These are phyloP conservation scores for Amphimallon solstitiale DNA, from an alignment of 2,888 invertebrate genomes.

Conservation along the genomic window DNA sequence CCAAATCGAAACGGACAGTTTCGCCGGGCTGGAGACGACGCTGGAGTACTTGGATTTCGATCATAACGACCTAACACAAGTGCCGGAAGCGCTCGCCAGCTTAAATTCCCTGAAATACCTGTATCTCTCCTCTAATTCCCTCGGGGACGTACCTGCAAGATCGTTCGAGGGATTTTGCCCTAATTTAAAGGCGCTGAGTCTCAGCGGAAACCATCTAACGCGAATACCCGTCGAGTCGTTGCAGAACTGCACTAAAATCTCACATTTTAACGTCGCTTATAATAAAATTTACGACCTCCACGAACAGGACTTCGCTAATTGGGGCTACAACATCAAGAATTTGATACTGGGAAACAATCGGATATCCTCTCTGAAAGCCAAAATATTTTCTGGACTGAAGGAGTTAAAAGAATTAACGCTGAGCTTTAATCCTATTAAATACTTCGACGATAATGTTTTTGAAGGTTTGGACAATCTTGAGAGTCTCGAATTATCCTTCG, in stretches of 20 bases:
- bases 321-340: slow-evolving; percentile 83
- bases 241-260: slow-evolving; percentile 76
- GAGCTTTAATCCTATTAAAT: slow-evolving; percentile 89
- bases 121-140: slow-evolving; percentile 83
- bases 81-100: slow-evolving; percentile 77
- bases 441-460: slow-evolving; percentile 84
- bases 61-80: slow-evolving; percentile 76
- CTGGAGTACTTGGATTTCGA: slow-evolving; percentile 86
- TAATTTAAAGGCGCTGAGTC: slow-evolving; percentile 79
- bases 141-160: slow-evolving; percentile 71
- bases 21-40: slow-evolving; percentile 76
- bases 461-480: slow-evolving; percentile 80
- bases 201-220: slow-evolving; percentile 83
- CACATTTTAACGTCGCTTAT: slow-evolving; percentile 90
- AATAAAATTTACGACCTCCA: slow-evolving; percentile 83
- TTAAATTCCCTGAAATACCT: slow-evolving; percentile 80
- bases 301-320: slow-evolving; percentile 79
- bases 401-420: slow-evolving; percentile 88
- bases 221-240: slow-evolving; percentile 77
- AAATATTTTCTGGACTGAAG: slow-evolving; percentile 77
- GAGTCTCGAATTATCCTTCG: slow-evolving; percentile 87
- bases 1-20: slow-evolving; percentile 76
- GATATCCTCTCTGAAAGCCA: slow-evolving; percentile 76
- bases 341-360: slow-evolving; percentile 86
- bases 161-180: slow-evolving; percentile 69